Percentiles rank a stretch among this genome's conserved stretches.
These are phyloP conservation scores for Drosophila nasuta DNA, from an alignment of 1,140 invertebrate species.

Conservation along the genomic window DNA sequence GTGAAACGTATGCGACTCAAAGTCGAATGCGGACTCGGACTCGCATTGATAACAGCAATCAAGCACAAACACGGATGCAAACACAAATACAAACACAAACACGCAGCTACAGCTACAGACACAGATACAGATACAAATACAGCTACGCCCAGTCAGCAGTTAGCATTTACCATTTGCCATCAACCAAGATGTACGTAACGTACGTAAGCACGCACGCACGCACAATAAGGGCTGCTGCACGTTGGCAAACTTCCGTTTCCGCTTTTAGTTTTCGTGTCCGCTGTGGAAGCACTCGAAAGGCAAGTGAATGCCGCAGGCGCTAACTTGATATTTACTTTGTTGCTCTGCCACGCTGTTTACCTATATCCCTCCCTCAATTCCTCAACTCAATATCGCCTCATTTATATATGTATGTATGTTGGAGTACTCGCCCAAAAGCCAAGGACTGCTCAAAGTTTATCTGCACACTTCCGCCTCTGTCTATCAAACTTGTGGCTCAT, in stretches of 20 bases:
- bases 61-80: constrained; percentile 29
- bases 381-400: constrained; percentile 9
- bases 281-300: constrained; percentile 40
- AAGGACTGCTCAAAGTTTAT: constrained; percentile 58
- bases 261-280: constrained; percentile 76
- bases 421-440: background rate
- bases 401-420: background rate
- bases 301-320: constrained; percentile 72
- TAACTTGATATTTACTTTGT: constrained; percentile 83
- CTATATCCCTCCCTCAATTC: constrained; percentile 37
- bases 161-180: constrained; percentile 5
- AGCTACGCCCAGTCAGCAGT: background rate
- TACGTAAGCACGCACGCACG: constrained; percentile 48
- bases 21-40: constrained; percentile 8
- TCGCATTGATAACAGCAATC: constrained; percentile 43
- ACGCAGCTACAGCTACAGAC: background rate
- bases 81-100: constrained; percentile 20
- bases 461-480: constrained; percentile 58
- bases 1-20: background rate
- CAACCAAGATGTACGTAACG: constrained; percentile 44
- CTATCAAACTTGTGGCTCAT: constrained; percentile 69
- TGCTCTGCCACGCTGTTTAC: constrained; percentile 67
- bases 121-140: constrained; percentile 10
- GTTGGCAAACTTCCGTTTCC: constrained; percentile 78
- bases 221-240: constrained; percentile 54